phyloP scores from a whole-genome alignment of 2,888 invertebrate species.

The Phalangium opilio region DNA sequence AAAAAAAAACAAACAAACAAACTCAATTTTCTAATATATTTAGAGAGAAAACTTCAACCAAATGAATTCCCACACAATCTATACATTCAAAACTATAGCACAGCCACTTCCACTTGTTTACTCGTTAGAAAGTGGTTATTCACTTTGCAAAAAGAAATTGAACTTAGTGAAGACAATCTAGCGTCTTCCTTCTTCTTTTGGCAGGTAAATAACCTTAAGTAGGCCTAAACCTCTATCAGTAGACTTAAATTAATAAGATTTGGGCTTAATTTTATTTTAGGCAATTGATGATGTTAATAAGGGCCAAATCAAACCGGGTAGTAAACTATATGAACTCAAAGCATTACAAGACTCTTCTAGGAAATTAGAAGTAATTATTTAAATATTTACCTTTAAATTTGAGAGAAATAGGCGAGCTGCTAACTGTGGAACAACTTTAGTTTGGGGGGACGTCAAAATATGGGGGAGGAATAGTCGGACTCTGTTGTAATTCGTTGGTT shows the following conservation, averaged over 20 bases:
- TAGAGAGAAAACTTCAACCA: constrained; percentile 82
- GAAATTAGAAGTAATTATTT: constrained; percentile 60
- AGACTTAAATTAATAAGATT: neutral
- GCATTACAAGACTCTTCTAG: constrained; percentile 80
- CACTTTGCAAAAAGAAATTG: constrained; percentile 49
- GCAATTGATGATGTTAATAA: constrained; percentile 90
- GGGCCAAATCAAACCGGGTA: constrained; percentile 74
- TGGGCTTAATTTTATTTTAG: constrained; percentile 28
- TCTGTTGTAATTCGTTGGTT: no score
- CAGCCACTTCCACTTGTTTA: constrained; percentile 88
- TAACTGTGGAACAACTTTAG: no score
- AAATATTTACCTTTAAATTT: no score
- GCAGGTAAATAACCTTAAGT: constrained; percentile 39
- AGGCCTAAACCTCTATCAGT: neutral
- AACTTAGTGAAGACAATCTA: constrained; percentile 49
- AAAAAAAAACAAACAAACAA: no score
- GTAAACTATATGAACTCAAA: constrained; percentile 87
- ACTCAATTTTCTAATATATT: constrained; percentile 88
- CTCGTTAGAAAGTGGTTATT: constrained; percentile 78
- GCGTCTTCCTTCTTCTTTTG: constrained; percentile 73
- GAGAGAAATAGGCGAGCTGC: no score
- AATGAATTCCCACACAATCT: constrained; percentile 92
- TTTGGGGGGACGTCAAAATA: no score
- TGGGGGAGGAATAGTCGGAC: no score
- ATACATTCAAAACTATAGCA: constrained; percentile 95